phyloP scores from a whole-genome alignment of 2,113 vertebrate genomes.

The Crotalus helleri region DNA sequence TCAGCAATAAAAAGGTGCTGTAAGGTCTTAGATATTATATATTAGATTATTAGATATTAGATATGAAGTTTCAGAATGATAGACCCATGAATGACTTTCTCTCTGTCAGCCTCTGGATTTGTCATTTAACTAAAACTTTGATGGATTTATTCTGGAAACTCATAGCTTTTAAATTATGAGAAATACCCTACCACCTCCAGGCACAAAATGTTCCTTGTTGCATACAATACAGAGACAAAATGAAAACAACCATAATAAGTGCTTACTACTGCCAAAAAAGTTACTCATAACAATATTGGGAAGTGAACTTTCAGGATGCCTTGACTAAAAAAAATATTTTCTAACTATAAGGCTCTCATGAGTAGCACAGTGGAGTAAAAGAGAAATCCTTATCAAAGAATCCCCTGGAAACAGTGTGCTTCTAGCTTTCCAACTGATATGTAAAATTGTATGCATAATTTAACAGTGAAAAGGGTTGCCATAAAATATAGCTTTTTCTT shows the following conservation, averaged over 20 bases:
- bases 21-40: neutral
- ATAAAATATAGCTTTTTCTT: conserved; percentile 5
- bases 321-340: neutral
- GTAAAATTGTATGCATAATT: conserved; percentile 9
- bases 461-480: conserved; percentile 11
- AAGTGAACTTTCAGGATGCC: conserved; percentile 22
- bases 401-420: neutral
- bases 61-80: neutral
- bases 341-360: neutral
- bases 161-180: conserved; percentile 20
- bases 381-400: neutral
- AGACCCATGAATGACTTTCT: neutral
- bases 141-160: conserved; percentile 9
- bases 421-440: conserved; percentile 25
- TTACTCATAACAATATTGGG: conserved; percentile 14
- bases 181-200: neutral
- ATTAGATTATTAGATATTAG: neutral
- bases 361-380: neutral
- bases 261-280: neutral
- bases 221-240: conserved; percentile 12
- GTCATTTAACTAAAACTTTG: neutral
- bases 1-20: neutral
- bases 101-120: neutral
- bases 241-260: neutral
- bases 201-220: conserved; percentile 4